Percentiles rank a stretch among this genome's conserved stretches.
phyloP scores from a whole-genome alignment of 2,797 vertebrate genomes.

The Halcyon leucocephala region DNA sequence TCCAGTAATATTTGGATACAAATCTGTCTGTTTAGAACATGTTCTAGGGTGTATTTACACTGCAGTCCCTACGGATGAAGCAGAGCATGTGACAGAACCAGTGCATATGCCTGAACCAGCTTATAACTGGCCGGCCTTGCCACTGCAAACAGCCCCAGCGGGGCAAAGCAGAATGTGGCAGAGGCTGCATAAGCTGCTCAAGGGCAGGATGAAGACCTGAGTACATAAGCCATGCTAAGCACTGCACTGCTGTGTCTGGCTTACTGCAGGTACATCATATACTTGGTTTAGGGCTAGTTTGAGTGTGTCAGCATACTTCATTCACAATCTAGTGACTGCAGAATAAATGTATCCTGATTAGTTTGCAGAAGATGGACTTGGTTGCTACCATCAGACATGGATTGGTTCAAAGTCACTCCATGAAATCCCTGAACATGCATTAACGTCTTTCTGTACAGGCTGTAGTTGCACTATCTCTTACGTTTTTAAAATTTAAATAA shows the following conservation, averaged over 20 bases:
- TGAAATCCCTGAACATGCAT: background rate
- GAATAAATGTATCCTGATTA: background rate
- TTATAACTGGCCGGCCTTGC: background rate
- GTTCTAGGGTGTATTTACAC: background rate
- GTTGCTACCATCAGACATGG: fast-evolving
- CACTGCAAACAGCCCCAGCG: fast-evolving
- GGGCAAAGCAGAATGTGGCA: fast-evolving
- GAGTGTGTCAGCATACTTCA: background rate
- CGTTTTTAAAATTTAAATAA: background rate
- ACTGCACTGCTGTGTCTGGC: background rate
- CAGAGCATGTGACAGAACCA: background rate
- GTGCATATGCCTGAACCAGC: background rate
- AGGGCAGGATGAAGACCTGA: background rate
- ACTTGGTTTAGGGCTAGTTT: background rate
- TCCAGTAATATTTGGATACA: background rate
- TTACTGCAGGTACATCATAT: background rate
- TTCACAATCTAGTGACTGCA: background rate
- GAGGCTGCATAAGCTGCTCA: background rate
- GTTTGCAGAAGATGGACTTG: background rate
- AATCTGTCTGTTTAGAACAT: background rate
- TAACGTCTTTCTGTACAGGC: background rate
- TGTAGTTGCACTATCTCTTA: background rate
- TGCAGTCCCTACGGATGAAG: background rate
- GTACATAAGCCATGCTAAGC: background rate
- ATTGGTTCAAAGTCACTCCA: background rate